Evolutionary conservation across 2,113 vertebrate genomes (phyloP).

Genomic region (Corvus moneduloides): DNA sequence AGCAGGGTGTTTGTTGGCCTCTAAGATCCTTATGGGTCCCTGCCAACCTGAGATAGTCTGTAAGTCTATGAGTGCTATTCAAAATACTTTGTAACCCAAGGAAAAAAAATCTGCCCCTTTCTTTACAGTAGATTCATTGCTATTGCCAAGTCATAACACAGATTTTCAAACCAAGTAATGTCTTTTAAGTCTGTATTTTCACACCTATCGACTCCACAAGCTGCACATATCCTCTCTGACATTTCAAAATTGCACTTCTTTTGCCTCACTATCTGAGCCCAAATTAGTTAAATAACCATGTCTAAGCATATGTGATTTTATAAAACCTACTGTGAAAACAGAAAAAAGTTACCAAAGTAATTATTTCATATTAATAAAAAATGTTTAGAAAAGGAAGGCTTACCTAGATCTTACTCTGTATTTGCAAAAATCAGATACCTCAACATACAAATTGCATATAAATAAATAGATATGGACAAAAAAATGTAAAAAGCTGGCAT

Average conservation of each 20-base stretch:
- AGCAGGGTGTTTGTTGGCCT: not conserved
- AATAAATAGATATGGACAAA: not conserved
- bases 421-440: not conserved
- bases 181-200: conserved; percentile 22
- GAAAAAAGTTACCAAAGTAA: not conserved
- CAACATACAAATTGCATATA: not conserved
- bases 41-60: not conserved
- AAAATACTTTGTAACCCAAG: not conserved
- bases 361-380: not conserved
- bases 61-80: not conserved
- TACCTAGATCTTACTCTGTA: not conserved
- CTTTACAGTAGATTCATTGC: not conserved
- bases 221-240: not conserved
- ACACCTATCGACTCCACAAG: conserved; percentile 28
- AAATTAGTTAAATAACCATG: conserved; percentile 25
- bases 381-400: not conserved
- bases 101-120: not conserved
- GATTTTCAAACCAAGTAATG: not conserved
- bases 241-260: conserved; percentile 1
- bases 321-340: not conserved
- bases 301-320: not conserved
- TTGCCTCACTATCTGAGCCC: not conserved
- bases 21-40: not conserved
- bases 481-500: not conserved
- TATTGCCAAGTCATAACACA: not conserved